Percentiles rank a stretch among this genome's conserved stretches.
phyloP scores from a whole-genome alignment of 1,140 invertebrate species.

The Aleiodes sp. region DNA sequence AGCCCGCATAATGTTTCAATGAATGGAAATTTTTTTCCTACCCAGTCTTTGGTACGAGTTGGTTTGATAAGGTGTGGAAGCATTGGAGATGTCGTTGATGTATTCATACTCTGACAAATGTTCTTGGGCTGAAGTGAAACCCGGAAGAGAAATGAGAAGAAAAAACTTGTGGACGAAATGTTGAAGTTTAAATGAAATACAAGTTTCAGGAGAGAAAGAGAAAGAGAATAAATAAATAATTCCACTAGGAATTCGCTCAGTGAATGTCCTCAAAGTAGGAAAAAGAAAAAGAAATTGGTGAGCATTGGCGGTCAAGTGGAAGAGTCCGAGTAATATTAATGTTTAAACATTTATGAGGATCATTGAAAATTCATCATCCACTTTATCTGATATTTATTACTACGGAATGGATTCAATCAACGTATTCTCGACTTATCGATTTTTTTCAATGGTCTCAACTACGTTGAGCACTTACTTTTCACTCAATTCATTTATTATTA shows the following conservation, averaged over 20 bases:
- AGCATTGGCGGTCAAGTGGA: too few relatives aligned
- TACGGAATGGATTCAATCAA: background rate
- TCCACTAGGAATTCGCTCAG: background rate
- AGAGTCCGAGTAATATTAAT: too few relatives aligned
- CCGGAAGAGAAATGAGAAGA: background rate
- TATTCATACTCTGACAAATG: background rate
- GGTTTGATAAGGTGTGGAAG: slow-evolving; percentile 9
- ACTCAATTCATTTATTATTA: too few relatives aligned
- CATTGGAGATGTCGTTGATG: background rate
- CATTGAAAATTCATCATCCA: slow-evolving; percentile 22
- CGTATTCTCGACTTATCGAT: background rate
- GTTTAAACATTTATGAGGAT: background rate
- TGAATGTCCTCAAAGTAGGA: background rate
- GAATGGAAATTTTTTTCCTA: slow-evolving; percentile 28
- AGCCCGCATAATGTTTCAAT: slow-evolving; percentile 32
- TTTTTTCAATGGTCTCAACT: too few relatives aligned
- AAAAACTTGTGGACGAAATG: background rate
- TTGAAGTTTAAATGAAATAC: background rate
- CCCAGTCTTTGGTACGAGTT: background rate
- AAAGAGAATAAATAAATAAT: background rate
- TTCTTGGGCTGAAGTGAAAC: background rate
- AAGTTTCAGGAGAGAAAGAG: too few relatives aligned
- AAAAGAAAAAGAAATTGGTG: too few relatives aligned
- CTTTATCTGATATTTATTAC: slow-evolving; percentile 27
- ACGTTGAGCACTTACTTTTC: too few relatives aligned